A percentile compares a stretch with the other conserved stretches of the same genome.
phyloP scores from a whole-genome alignment of 2,113 vertebrate species.

The Corvus hawaiiensis region DNA sequence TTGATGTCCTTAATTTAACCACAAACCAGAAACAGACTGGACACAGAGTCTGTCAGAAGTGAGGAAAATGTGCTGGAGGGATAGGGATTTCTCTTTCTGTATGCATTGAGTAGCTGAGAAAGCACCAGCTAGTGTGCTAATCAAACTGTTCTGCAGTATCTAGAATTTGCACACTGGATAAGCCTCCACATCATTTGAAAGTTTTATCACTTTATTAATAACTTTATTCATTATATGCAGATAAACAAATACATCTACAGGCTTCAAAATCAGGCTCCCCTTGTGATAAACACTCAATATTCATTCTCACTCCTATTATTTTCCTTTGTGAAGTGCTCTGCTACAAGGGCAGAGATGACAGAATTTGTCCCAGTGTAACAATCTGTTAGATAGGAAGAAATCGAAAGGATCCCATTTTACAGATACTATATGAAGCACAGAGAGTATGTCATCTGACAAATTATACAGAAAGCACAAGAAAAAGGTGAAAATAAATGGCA shows the following conservation, averaged over 20 bases:
- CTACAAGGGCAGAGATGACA: background rate
- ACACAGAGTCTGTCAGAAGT: background rate
- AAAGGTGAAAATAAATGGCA: background rate
- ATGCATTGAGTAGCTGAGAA: background rate
- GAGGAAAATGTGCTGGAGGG: background rate
- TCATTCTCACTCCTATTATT: background rate
- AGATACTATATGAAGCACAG: background rate
- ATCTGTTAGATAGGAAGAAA: background rate
- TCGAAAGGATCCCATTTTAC: background rate
- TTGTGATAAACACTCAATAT: background rate
- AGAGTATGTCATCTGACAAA: background rate
- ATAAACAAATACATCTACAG: background rate
- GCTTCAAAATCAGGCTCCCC: background rate
- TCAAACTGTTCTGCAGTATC: background rate
- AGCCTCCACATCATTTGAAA: background rate
- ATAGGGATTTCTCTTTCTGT: background rate
- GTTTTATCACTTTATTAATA: background rate
- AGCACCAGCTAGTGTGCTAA: background rate
- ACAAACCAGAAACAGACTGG: background rate
- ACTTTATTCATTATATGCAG: background rate
- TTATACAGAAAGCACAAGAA: background rate
- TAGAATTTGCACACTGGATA: background rate
- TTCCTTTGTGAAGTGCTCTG: background rate
- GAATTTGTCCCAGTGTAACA: background rate
- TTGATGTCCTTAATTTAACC: background rate